Base-by-base conservation (phyloP, 2,888 invertebrate species). In the Acronicta aceris region DNA sequence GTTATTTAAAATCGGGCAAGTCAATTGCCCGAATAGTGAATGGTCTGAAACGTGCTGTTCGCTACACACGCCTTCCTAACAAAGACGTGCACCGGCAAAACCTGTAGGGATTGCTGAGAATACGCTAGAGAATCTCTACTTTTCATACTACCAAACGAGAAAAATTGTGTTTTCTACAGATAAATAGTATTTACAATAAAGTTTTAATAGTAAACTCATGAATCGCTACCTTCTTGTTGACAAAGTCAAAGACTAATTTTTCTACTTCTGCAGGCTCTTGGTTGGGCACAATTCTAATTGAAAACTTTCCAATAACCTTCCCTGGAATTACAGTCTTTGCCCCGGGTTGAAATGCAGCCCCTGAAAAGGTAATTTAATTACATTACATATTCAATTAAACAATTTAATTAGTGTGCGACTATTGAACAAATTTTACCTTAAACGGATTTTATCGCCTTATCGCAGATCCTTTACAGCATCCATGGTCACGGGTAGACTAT, bases 291-390 rank as follows among this genome's bases (percentile, higher is more conserved):
- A 99, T 96, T 55, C 99, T 96, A 74, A 99, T 97, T 0, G 99
- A 99, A 93, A 99, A 99, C 91, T 99, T 99, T 21, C 99, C 99
- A 81, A 96, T 97, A 0, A 99, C 99, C 91, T 98, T 98, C 47
- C 97, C 96, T 0, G 98, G 98, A 81, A 98, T 99, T 0, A 99
- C 99, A 56, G 99, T 99, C 89, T 99, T 99, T 17, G 97, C 97
- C 13, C 99, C 99, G 0, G 97, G 96, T 72, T 98, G 99, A 87
- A 97, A 97, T 85, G 99, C 99, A 7, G 99, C 99, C 55, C 94
- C 94, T 94, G 53, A 36, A 78, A 74, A 16, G 16, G 45, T 42
- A 59, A 45, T 49, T n/a, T 27, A 25, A 16, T n/a, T 2, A 30
- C 7, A 15, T 16, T 27, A 15, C n/a, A 41, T 27, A 40, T 38